Evolutionary conservation across 2,888 invertebrate species (phyloP).

Genomic region (Girardia tigrina): DNA sequence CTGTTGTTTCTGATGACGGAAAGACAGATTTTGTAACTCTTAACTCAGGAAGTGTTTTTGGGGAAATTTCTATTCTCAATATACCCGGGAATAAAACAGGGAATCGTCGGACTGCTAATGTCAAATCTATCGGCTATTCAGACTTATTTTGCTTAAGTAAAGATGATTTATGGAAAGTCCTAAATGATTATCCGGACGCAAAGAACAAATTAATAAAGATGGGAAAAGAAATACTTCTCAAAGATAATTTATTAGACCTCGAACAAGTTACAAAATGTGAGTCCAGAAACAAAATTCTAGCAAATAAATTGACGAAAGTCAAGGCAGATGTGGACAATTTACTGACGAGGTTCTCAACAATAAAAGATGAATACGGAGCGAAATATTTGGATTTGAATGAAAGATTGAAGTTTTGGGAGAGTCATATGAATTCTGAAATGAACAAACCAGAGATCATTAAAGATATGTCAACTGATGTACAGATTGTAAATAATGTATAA

Average conservation of each 20-base stretch:
- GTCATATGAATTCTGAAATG: no score
- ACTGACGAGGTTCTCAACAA: slow-evolving; percentile 32
- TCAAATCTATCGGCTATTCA: slow-evolving; percentile 62
- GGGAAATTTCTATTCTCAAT: slow-evolving; percentile 50
- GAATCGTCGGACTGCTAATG: slow-evolving; percentile 41
- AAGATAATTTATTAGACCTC: slow-evolving; percentile 54
- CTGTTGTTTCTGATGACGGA: slow-evolving; percentile 43
- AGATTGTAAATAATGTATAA: no score
- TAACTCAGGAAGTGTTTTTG: slow-evolving; percentile 50
- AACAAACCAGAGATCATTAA: no score
- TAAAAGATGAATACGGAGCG: slow-evolving; percentile 31
- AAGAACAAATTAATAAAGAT: slow-evolving; percentile 38
- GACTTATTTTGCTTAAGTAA: slow-evolving; percentile 66
- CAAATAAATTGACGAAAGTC: neutral
- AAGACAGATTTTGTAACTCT: slow-evolving; percentile 47
- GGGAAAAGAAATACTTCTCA: slow-evolving; percentile 54
- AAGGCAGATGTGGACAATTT: slow-evolving; percentile 26
- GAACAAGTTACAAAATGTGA: slow-evolving; percentile 38
- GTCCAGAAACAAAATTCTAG: neutral
- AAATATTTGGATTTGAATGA: no score
- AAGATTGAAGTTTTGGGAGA: no score
- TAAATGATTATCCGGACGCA: slow-evolving; percentile 41
- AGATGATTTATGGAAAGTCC: slow-evolving; percentile 42
- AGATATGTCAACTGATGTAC: no score
- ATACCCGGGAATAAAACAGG: slow-evolving; percentile 55